A percentile compares a stretch with the other conserved stretches of the same genome.
phyloP scores from a whole-genome alignment of 2,888 invertebrate genomes.

The Notodonta ziczac region DNA sequence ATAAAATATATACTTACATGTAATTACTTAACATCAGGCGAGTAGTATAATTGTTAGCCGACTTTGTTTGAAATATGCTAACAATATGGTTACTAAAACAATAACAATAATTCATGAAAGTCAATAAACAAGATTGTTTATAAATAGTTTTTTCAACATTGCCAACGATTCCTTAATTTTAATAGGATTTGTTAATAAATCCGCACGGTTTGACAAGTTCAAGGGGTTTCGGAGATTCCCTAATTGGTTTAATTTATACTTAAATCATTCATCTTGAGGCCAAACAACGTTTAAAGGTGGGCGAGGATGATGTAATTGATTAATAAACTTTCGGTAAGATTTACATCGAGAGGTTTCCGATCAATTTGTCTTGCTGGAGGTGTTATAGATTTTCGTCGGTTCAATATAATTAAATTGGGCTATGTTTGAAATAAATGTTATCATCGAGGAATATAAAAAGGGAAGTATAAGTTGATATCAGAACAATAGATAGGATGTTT shows the following conservation, averaged over 20 bases:
- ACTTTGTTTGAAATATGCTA: too few species aligned
- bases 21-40: too few species aligned
- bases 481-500: too few species aligned
- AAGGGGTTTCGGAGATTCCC: slow-evolving; percentile 52
- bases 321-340: slow-evolving; percentile 58
- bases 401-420: slow-evolving; percentile 22
- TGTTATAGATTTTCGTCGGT: slow-evolving; percentile 18
- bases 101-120: too few species aligned
- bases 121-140: slow-evolving; percentile 5
- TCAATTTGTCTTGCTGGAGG: slow-evolving; percentile 42
- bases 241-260: slow-evolving; percentile 69
- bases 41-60: too few species aligned
- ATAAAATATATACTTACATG: too few species aligned
- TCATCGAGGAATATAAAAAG: too few species aligned
- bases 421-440: slow-evolving; percentile 27
- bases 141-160: slow-evolving; percentile 19
- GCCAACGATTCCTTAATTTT: slow-evolving; percentile 29
- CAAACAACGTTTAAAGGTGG: slow-evolving; percentile 59
- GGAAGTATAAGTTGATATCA: too few species aligned
- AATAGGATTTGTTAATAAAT: slow-evolving; percentile 55
- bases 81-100: too few species aligned
- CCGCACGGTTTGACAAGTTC: slow-evolving; percentile 56
- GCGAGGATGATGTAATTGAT: slow-evolving; percentile 60
- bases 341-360: slow-evolving; percentile 48
- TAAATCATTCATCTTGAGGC: slow-evolving; percentile 57